These are phyloP conservation scores for Mystacides longicornis DNA, from an alignment of 2,888 invertebrate genomes.

Conservation along the genomic window DNA sequence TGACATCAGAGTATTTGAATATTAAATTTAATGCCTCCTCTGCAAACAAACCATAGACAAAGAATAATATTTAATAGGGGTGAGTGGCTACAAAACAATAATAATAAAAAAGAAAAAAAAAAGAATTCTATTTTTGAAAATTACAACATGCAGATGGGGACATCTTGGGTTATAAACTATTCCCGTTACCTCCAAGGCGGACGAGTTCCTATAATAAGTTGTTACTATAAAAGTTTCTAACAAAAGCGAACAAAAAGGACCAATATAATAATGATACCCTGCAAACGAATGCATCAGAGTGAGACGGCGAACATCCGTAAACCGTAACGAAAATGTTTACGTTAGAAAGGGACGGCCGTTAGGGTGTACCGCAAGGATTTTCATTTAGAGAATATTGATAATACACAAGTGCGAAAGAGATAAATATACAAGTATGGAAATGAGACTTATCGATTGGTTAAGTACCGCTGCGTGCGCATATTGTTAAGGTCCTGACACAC, in stretches of 20 bases:
- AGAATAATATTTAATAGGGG: no score
- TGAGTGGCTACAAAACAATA: no score
- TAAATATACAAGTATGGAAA: background rate
- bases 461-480: conserved; percentile 1
- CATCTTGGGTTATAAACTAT: no score
- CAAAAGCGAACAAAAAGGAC: conserved; percentile 1
- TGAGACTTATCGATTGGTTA: conserved; percentile 1
- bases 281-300: background rate
- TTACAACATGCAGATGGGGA: no score
- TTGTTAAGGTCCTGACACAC: background rate
- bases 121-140: no score
- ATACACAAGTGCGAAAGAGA: background rate
- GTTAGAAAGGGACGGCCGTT: background rate
- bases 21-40: no score
- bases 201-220: no score
- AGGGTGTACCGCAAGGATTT: background rate
- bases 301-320: background rate
- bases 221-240: no score
- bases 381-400: background rate
- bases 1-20: no score
- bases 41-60: no score
- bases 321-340: background rate
- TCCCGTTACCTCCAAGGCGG: no score
- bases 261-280: background rate
- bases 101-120: no score